Percentiles rank a stretch among this genome's conserved stretches.
Evolutionary conservation across 2,797 vertebrate genomes (phyloP).

Genomic region (Artibeus jamaicensis): DNA sequence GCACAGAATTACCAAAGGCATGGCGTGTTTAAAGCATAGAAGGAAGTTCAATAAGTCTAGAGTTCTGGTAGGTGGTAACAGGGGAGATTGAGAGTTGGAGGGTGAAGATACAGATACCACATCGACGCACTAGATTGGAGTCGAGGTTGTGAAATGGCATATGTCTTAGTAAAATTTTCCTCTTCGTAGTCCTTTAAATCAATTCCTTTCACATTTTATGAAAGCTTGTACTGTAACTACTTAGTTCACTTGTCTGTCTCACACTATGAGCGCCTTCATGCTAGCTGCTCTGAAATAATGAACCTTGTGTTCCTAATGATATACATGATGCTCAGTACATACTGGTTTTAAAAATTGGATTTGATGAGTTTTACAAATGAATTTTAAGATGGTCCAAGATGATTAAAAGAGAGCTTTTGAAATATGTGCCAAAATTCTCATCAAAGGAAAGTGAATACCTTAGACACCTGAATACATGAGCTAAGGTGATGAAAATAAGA

Average conservation of each 20-base stretch:
- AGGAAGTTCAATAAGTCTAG: not conserved
- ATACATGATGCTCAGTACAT: not conserved
- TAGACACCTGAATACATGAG: not conserved
- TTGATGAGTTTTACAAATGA: not conserved
- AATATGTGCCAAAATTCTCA: not conserved
- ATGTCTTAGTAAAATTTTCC: not conserved
- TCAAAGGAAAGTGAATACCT: not conserved
- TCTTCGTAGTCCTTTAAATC: not conserved
- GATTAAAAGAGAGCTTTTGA: not conserved
- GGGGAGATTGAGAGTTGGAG: not conserved
- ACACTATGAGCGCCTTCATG: not conserved
- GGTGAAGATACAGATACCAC: not conserved
- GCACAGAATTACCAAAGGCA: constrained; percentile 41
- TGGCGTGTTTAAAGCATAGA: not conserved
- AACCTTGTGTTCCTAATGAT: not conserved
- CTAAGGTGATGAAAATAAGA: not conserved
- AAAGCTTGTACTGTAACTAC: not conserved
- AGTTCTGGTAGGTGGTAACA: not conserved
- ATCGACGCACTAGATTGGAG: not conserved
- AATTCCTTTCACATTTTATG: not conserved
- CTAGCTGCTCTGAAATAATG: not conserved
- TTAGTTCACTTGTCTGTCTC: not conserved
- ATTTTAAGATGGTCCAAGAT: not conserved
- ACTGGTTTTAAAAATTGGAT: not conserved
- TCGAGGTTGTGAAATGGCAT: not conserved